These are phyloP conservation scores for Nyctalus aviator DNA, from an alignment of 2,797 vertebrate species.

Conservation along the genomic window DNA sequence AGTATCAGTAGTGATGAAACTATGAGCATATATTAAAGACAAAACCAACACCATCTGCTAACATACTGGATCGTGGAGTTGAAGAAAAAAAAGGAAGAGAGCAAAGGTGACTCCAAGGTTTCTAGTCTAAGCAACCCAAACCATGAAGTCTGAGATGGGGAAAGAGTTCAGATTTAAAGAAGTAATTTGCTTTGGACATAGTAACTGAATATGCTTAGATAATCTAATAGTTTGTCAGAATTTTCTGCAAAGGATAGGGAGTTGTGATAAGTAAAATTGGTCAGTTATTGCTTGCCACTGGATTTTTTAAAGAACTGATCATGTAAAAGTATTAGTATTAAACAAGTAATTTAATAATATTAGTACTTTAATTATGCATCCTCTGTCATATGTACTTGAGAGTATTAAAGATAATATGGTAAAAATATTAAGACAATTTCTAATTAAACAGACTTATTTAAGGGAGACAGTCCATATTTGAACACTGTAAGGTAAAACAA, in stretches of 20 bases:
- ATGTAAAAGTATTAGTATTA: slow-evolving; percentile 11
- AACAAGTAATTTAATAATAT: slow-evolving; percentile 5
- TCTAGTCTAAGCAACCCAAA: background rate
- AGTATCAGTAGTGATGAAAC: background rate
- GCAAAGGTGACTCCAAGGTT: background rate
- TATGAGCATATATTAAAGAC: background rate
- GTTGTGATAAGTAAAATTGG: background rate
- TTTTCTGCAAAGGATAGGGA: background rate
- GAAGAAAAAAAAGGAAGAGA: background rate
- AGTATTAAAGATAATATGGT: background rate
- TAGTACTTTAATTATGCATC: slow-evolving; percentile 33
- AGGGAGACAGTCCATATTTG: background rate
- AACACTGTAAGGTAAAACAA: background rate
- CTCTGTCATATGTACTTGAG: background rate
- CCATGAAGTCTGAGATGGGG: background rate
- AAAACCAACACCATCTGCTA: background rate
- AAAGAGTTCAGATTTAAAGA: background rate
- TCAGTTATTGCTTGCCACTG: background rate
- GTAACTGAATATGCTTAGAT: background rate
- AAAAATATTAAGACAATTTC: slow-evolving; percentile 33
- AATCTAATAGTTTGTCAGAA: slow-evolving; percentile 27
- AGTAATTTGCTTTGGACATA: background rate
- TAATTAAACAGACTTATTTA: slow-evolving; percentile 37
- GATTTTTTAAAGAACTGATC: background rate
- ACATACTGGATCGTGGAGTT: background rate